Evolutionary conservation across 2,797 vertebrate species (phyloP), one percentile per base, ranked within the genome.

Genomic region (Epinephelus coioides): DNA sequence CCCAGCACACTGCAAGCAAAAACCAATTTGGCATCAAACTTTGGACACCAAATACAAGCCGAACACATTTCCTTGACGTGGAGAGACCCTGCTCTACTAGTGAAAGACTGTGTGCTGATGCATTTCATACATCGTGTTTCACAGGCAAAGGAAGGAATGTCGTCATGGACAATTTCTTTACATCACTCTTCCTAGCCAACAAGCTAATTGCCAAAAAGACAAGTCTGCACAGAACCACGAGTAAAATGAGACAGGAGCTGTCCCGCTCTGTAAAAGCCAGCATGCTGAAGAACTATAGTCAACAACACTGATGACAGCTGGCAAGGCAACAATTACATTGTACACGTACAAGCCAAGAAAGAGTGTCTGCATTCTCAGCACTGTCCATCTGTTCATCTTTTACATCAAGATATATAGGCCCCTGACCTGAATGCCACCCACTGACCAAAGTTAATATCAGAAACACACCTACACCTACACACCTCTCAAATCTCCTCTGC

Each of bases 281-380:
- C 63, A 80, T 61, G 68, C 72, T 81, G 67, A 62, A 77, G 51
- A 82, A 76, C 69, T 51, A 21, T 0, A 70, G 73, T 74, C 65
- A 60, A 78, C 82, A 81, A 78, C 61, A 49, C 70, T 38, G 84
- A 62, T 76, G 86, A 78, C 82, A 86, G 76, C 78, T 79, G 81
- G 73, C 30, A 76, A 77, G 70, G 50, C 51, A 56, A 69, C 59
- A 81, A 59, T 78, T 73, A 74, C 54, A 77, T 6, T 60, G 62
- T 65, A 21, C 67, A 84, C 57, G 64, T 49, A 64, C 43, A 68
- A 60, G 79, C 47, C 43, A 53, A 76, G 44, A 40, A 62, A 70
- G 19, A 66, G 21, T n/a, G 61, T 72, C 68, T 70, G 70, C 40
- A 74, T 69, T 56, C 72, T 72, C 65, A 49, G 64, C 63, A 62